These are phyloP conservation scores for Rhabdomys dilectus DNA, from an alignment of 2,113 vertebrate species.

Conservation along the genomic window DNA sequence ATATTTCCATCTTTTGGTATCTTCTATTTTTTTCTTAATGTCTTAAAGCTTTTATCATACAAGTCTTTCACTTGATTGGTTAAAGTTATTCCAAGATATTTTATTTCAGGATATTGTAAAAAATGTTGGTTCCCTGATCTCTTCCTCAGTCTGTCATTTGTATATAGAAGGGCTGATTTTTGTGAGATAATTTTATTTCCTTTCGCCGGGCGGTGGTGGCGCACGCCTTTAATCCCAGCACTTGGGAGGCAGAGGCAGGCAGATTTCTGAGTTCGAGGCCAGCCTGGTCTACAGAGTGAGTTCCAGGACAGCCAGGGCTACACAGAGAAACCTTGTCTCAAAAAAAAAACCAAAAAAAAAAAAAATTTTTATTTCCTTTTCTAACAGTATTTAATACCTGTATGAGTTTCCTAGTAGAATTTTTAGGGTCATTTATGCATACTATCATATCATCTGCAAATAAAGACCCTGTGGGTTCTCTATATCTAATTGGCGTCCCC, in stretches of 20 bases:
- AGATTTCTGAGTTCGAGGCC: too few relatives aligned
- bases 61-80: neutral
- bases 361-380: neutral
- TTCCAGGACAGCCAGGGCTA: too few relatives aligned
- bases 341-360: too few relatives aligned
- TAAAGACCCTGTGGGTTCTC: neutral
- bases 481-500: neutral
- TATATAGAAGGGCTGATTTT: neutral
- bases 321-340: too few relatives aligned
- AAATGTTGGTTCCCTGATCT: too few relatives aligned
- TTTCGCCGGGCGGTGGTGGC: too few relatives aligned
- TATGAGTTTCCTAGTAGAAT: neutral
- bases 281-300: too few relatives aligned
- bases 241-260: too few relatives aligned
- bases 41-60: neutral
- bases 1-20: neutral
- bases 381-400: neutral
- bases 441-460: neutral
- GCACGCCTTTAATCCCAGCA: too few relatives aligned
- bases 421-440: neutral
- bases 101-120: too few relatives aligned
- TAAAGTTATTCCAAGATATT: neutral
- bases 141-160: neutral
- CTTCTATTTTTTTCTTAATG: neutral
- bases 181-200: neutral